Evolutionary conservation across 2,113 vertebrate genomes (phyloP).

Genomic region (Mus pahari): DNA sequence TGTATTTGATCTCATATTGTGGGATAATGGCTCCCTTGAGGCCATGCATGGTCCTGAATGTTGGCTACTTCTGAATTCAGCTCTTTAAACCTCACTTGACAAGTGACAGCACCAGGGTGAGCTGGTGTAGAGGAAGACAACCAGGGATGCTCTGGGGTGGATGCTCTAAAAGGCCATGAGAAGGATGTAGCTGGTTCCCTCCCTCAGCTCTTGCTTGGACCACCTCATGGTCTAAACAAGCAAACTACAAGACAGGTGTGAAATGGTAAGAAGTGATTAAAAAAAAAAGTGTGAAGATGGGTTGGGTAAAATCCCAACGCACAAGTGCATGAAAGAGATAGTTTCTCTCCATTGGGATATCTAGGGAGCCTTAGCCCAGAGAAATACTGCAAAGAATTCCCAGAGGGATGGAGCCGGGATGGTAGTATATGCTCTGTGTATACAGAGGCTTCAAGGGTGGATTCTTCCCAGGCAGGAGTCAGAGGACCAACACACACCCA

Average conservation of each 20-base stretch:
- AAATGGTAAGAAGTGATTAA: not conserved
- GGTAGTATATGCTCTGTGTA: not conserved
- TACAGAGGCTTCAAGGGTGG: rapidly evolving
- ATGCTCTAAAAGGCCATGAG: too few species aligned
- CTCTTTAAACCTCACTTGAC: too few species aligned
- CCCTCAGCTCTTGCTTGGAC: not conserved
- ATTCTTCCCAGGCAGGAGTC: too few species aligned
- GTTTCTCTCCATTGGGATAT: not conserved
- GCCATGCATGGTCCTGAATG: not conserved
- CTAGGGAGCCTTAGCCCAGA: rapidly evolving
- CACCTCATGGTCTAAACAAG: not conserved
- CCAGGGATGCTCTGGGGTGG: not conserved
- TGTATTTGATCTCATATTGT: not conserved
- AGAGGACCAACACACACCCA: rapidly evolving
- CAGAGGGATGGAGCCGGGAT: rapidly evolving
- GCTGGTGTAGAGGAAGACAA: not conserved
- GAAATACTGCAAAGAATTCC: rapidly evolving
- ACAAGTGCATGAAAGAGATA: not conserved
- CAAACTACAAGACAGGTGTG: not conserved
- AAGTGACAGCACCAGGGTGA: rapidly evolving
- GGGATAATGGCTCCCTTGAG: not conserved
- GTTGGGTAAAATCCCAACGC: not conserved
- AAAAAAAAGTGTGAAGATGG: not conserved
- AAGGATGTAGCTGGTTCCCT: not conserved
- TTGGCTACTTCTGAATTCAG: not conserved